Percentiles rank a stretch among this genome's conserved stretches.
These are phyloP conservation scores for Psococerastis gibbosa DNA, from an alignment of 2,888 invertebrate species.

Conservation along the genomic window DNA sequence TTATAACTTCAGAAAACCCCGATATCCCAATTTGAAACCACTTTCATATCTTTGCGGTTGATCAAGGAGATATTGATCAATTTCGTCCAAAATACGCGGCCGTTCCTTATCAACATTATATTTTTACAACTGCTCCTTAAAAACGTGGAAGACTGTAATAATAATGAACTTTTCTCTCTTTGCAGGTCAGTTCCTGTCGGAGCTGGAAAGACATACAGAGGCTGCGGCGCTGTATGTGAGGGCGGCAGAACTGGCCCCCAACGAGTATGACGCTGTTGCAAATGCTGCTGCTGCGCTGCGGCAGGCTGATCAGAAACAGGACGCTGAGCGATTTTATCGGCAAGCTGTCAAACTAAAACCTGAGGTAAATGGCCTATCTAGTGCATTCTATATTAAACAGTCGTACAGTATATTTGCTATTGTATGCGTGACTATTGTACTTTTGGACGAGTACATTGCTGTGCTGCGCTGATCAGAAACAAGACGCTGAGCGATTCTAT, in stretches of 20 bases:
- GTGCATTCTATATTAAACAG: too few species aligned
- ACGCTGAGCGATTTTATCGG: slow-evolving; percentile 77
- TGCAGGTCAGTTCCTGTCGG: slow-evolving; percentile 41
- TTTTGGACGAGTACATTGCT: too few species aligned
- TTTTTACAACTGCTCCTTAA: too few species aligned
- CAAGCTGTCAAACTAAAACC: slow-evolving; percentile 44
- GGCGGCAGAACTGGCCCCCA: slow-evolving; percentile 58
- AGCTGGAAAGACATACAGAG: slow-evolving; percentile 57
- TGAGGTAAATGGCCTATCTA: slow-evolving; percentile 27
- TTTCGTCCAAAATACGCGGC: too few species aligned
- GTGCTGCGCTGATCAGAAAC: slow-evolving; percentile 58
- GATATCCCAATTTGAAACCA: background rate
- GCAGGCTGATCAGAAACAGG: slow-evolving; percentile 56
- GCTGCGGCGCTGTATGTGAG: slow-evolving; percentile 62
- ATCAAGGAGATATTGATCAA: too few species aligned
- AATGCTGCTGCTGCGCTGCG: slow-evolving; percentile 76
- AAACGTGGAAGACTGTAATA: too few species aligned
- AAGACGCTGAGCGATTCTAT: slow-evolving; percentile 76
- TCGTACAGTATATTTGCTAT: too few species aligned
- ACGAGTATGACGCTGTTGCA: slow-evolving; percentile 66
- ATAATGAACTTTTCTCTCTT: too few species aligned
- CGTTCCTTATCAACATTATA: too few species aligned
- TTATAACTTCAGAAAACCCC: too few species aligned
- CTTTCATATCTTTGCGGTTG: slow-evolving; percentile 13
- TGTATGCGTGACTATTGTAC: too few species aligned